Evolutionary conservation across 2,888 invertebrate genomes (phyloP), one percentile per base, ranked within the genome.

Genomic region (Mythimna pallens): DNA sequence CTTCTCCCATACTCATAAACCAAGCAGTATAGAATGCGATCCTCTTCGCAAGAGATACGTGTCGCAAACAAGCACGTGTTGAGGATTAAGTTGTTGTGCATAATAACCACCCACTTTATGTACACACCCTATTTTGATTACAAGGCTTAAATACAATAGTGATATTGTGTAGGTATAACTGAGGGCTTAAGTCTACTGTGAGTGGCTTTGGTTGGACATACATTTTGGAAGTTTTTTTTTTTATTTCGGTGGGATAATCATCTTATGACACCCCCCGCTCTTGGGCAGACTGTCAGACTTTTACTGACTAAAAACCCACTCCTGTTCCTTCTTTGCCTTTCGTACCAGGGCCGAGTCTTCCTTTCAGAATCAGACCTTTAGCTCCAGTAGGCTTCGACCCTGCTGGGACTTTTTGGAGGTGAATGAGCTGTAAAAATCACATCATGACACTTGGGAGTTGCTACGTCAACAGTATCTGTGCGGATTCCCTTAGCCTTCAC

Each of bases 51-150:
- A 89, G 90, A 92, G 92, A 92, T 92, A 93, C 91, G 89, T 92
- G 92, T 92, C 91, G 89, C 88, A 88, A 90, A 92, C 92, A 92
- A 92, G 91, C 92, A 93, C 92, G 93, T 91, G 92, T 91, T 82
- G 84, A 64, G 92, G 93, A 93, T 94, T 94, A 93, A 92, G 92
- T 91, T 92, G 92, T 93, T 91, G 86, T 87, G 92, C 91, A 90
- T 92, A 93, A 92, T 91, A 92, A 90, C 89, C 88, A 87, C 83
- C 80, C 79, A 85, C 90, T 89, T 88, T 89, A 89, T 88, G 83
- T 82, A 82, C 77, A 83, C 84, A 79, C 89, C 88, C 87, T 88
- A 91, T 91, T 92, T 91, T 92, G 92, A 92, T 93, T 92, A 92
- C 87, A 86, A 82, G 87, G 89, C 86, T 88, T 90, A 87, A 84